Evolutionary conservation across 2,888 invertebrate species (phyloP).

Genomic region (Agrotis puta): DNA sequence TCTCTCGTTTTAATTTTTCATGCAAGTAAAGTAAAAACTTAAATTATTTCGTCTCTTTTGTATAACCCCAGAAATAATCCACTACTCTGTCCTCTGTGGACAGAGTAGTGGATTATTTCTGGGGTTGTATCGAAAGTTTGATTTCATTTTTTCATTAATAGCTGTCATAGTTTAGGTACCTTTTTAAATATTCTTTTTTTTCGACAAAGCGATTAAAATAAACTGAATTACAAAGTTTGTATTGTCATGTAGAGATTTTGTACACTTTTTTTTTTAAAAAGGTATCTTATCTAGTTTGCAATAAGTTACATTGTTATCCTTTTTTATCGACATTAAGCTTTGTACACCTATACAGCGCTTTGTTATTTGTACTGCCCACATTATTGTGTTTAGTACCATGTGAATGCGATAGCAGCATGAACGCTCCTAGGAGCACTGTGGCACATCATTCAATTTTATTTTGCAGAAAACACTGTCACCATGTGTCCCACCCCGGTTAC

Average conservation of each 20-base stretch:
- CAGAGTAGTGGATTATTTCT: constrained; percentile 6
- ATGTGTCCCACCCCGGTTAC: constrained; percentile 86
- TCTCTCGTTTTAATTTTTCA: constrained; percentile 54
- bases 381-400: constrained; percentile 69
- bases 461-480: constrained; percentile 89
- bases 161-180: constrained; percentile 50
- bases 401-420: constrained; percentile 79
- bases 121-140: constrained; percentile 54
- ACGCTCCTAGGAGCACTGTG: constrained; percentile 84
- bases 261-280: constrained; percentile 44
- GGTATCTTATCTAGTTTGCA: constrained; percentile 46
- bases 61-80: too few relatives aligned
- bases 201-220: constrained; percentile 3
- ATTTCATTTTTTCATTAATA: constrained; percentile 47
- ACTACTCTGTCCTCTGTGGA: too few relatives aligned
- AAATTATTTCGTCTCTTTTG: constrained; percentile 20
- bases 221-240: not conserved
- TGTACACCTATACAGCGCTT: constrained; percentile 65
- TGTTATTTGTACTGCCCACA: constrained; percentile 64
- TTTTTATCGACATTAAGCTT: constrained; percentile 54
- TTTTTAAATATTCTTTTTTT: constrained; percentile 48
- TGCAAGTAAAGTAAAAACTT: constrained; percentile 25
- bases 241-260: constrained; percentile 14
- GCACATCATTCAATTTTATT: constrained; percentile 88
- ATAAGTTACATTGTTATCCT: constrained; percentile 52